Base-by-base conservation (phyloP, 2,888 invertebrate species). In the Sarcophaga caerulescens region DNA sequence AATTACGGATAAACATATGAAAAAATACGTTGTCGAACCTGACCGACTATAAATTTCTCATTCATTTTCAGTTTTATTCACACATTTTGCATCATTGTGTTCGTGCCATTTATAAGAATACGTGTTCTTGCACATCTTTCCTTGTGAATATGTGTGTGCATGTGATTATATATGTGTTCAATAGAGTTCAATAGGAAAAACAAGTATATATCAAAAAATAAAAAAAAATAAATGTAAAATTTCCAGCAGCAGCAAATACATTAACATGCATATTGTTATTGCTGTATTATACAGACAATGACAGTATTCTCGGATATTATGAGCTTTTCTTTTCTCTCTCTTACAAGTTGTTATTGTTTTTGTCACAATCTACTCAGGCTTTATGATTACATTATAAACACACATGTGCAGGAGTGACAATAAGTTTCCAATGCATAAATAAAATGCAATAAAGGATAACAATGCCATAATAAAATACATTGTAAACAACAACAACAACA, bases 361-460 rank as follows among this genome's bases (percentile, higher is more conserved):
- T 69, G 47, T 70, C 79, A 84, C 74, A 79, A 84, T 74, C 79
- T 75, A 84, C 74, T 75, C 78, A 1, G 62, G 83, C 63, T 84
- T 79, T 74, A 74, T 78, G 83, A 78, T 74, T 68, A 62, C 68
- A 73, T 78, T 79, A 63, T 74, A 63, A 8, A 69, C 57, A 63
- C 62, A 62, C 75, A 19, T 25, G 10, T 69, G 69, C n/a, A 75
- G 68, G 69, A 75, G 84, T 79, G 78, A 81, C 79, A 87, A 84
- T 82, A 79, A 68, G 66, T 80, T 82, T 69, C 73, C 84, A 82
- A 84, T 77, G 69, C 63, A 84, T 47, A 47, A 35, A 68, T 35
- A 21, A 69, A 78, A 79, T 79, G 79, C 78, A 87, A 87, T 87
- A 87, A 79, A 59, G 70, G 75, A 81, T 84, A 82, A 84, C 71